Evolutionary conservation across 2,888 invertebrate genomes (phyloP).

Genomic region (Hypena proboscidalis): DNA sequence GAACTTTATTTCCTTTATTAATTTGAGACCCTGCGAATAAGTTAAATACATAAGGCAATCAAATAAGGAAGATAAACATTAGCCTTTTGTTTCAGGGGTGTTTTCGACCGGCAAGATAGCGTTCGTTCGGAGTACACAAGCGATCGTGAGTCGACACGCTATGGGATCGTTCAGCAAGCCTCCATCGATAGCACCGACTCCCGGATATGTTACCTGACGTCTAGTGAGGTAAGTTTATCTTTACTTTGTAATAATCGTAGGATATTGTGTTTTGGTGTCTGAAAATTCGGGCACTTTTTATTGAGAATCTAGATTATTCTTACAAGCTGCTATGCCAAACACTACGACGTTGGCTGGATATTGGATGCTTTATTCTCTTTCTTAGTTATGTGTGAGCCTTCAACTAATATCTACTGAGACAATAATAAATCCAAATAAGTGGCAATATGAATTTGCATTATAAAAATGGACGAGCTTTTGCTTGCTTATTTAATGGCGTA

Average conservation of each 20-base stretch:
- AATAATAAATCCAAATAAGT: too few relatives aligned
- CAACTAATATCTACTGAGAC: too few relatives aligned
- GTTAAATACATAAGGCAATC: conserved; percentile 27
- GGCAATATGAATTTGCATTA: too few relatives aligned
- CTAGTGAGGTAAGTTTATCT: conserved; percentile 94
- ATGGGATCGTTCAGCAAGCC: conserved; percentile 96
- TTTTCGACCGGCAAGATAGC: conserved; percentile 95
- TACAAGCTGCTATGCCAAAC: too few relatives aligned
- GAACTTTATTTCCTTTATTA: conserved; percentile 11
- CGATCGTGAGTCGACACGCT: conserved; percentile 93
- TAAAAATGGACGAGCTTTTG: too few relatives aligned
- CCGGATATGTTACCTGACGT: conserved; percentile 96
- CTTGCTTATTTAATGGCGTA: too few relatives aligned
- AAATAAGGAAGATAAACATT: conserved; percentile 33
- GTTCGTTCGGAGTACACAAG: conserved; percentile 95
- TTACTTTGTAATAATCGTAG: neutral
- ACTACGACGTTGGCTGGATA: too few relatives aligned
- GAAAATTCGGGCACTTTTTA: too few relatives aligned
- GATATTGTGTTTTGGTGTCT: too few relatives aligned
- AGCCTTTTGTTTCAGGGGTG: conserved; percentile 86
- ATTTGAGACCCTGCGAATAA: conserved; percentile 17
- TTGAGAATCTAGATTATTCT: too few relatives aligned
- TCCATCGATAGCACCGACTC: conserved; percentile 98
- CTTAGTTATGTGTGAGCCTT: too few relatives aligned
- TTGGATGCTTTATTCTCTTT: too few relatives aligned